Base-by-base conservation (phyloP, 2,797 vertebrate species). In the Emys orbicularis region DNA sequence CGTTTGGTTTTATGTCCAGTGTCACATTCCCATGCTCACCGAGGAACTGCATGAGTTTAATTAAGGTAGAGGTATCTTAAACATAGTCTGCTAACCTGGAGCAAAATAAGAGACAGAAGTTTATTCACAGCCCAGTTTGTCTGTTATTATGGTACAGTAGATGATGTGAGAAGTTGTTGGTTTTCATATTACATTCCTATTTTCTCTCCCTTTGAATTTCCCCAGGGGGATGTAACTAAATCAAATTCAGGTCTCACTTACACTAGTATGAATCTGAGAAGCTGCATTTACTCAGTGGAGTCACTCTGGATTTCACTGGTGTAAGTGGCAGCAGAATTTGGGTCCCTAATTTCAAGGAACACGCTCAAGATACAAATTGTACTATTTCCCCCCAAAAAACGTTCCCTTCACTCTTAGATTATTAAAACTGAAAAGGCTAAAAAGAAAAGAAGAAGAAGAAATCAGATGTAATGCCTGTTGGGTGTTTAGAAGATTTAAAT, bases 201-300 rank as follows among this genome's bases (percentile, higher is more conserved):
- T 85, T 72, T 77, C 72, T 87, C 29, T 95, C 8, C 90, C 92
- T 96, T 95, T 96, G 95, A 94, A 92, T 21, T 79, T 53, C 49
- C n/a, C 44, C 79, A 90, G 16, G 76, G 92, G 85, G 89, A 90
- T 92, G 74, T 65, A 54, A 84, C 92, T 91, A 84, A 83, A 91
- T 86, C 94, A 88, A 90, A 84, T 91, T 83, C 85, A 41, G 92
- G 90, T 88, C 81, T 50, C 72, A 7, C 68, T 54, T 92, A 56
- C 77, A 84, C 49, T 12, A 4, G 79, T 86, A 86, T 87, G 82
- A 54, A 86, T 6, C 53, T 93, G 8, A 1, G 76, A 2, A 18
- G 18, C 83, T 50, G 44, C 90, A 76, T 83, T 84, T 80, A 8
- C 84, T 82, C 0, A 0, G 76, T 0, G 34, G 19, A 57, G 77